phyloP scores from a whole-genome alignment of 2,113 vertebrate genomes.

The Forbesichthys agassizii region DNA sequence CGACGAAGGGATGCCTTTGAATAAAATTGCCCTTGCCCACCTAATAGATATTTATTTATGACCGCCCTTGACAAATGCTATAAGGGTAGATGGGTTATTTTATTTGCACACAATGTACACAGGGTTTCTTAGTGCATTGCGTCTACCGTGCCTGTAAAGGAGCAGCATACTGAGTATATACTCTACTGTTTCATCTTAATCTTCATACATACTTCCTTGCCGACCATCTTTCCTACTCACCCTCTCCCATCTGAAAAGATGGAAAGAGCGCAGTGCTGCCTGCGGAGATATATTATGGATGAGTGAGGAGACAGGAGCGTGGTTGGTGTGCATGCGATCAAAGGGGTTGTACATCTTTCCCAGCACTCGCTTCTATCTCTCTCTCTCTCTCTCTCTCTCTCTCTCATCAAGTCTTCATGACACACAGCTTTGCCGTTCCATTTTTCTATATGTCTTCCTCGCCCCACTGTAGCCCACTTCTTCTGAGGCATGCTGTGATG shows the following conservation, averaged over 20 bases:
- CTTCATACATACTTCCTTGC: too few relatives aligned
- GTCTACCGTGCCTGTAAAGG: too few relatives aligned
- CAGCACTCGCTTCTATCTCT: neutral
- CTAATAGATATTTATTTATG: slow-evolving; percentile 76
- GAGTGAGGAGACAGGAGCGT: slow-evolving; percentile 54
- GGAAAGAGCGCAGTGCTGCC: slow-evolving; percentile 20
- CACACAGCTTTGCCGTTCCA: too few relatives aligned
- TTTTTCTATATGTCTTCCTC: too few relatives aligned
- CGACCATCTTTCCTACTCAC: neutral
- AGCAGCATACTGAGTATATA: too few relatives aligned
- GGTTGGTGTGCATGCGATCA: slow-evolving; percentile 59
- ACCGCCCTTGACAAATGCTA: slow-evolving; percentile 48
- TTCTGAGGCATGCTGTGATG: slow-evolving; percentile 53
- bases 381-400: slow-evolving; percentile 10
- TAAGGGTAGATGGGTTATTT: too few relatives aligned
- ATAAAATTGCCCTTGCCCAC: slow-evolving; percentile 56
- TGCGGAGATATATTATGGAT: slow-evolving; percentile 63
- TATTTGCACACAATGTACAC: too few relatives aligned
- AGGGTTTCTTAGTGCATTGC: too few relatives aligned
- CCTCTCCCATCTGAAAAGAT: slow-evolving; percentile 24
- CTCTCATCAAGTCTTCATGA: slow-evolving; percentile 48
- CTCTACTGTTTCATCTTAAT: too few relatives aligned
- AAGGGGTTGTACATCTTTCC: slow-evolving; percentile 48
- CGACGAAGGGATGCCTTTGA: slow-evolving; percentile 45
- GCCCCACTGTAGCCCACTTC: neutral